Evolutionary conservation across 2,888 invertebrate species (phyloP), one percentile per base, ranked within the genome.

Genomic region (Tachystola acroxantha): DNA sequence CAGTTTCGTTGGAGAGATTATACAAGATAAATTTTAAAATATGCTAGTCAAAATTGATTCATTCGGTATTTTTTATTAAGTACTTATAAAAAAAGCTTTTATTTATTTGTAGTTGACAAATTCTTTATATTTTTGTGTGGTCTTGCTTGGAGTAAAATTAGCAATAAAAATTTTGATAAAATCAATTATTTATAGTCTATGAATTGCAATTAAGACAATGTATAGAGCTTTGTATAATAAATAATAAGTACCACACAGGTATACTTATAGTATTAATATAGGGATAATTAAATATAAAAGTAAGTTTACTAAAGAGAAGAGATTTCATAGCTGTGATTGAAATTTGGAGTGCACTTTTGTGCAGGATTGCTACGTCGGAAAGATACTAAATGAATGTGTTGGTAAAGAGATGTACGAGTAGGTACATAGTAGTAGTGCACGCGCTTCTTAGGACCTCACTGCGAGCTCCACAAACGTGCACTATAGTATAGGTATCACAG

Each of bases 221-320:
- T 86, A 85, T 87, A 86, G 87, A 86, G 86, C 86, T 86, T 86
- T 66, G 77, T 85, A 86, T 75, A 67, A 58, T 81, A 82, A 80
- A 86, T 75, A 67, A 58, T 81, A 82, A 80, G 82, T 77, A 76
- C 73, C 73, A 81, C 72, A 81, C 79, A 81, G 84, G 84, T 84
- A 64, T 66, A 74, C 62, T n/a, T n/a, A 73, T 82, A 84, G 72
- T 73, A 58, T 65, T 78, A 76, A 74, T 65, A 57, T 65, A 63
- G 66, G 68, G 67, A 60, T 71, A 68, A 66, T 56, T 71, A 66
- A 60, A 57, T 53, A 61, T 58, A 51, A 64, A 58, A 62, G 64
- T 66, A 72, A 61, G 64, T 69, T n/a, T 71, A 70, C 58, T 72
- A 65, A 78, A 82, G 75, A 80, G 76, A 69, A 69, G 78, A 81